Conservation (phyloP, 2,113 vertebrate genomes). For the Orycteropus afer region DNA sequence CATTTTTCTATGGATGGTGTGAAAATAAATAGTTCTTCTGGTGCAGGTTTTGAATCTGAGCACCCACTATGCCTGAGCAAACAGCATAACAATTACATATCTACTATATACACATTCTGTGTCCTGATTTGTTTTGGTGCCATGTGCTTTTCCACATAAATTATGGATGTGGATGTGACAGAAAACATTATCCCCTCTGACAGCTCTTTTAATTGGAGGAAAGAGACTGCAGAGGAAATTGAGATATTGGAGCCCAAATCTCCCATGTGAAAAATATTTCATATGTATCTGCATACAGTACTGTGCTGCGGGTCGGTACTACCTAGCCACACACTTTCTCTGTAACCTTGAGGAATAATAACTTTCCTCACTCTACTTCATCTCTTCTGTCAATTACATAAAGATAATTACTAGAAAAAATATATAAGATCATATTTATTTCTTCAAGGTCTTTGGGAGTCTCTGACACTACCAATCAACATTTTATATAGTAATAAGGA, state of each 20-base stretch:
- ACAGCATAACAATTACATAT: not conserved
- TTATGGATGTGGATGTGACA: not conserved
- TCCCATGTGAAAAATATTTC: not conserved
- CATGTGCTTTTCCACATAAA: not conserved
- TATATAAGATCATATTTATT: not conserved
- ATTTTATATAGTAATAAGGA: not conserved
- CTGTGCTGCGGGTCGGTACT: not conserved
- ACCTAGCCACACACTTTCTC: rapidly evolving
- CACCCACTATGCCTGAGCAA: not conserved
- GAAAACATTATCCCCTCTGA: not conserved
- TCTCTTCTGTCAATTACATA: not conserved
- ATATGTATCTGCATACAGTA: not conserved
- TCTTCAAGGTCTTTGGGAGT: not conserved
- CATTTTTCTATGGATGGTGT: not conserved
- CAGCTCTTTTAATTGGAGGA: conserved; percentile 19
- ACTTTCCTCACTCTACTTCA: not conserved
- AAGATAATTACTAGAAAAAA: not conserved
- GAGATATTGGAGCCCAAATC: not conserved
- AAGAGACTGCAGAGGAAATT: not conserved
- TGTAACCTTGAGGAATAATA: not conserved
- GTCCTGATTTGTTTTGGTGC: not conserved
- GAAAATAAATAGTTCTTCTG: not conserved
- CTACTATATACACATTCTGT: not conserved
- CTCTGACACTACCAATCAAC: not conserved
- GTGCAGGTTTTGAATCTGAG: not conserved